phyloP scores from a whole-genome alignment of 2,888 invertebrate genomes.

The Acleris emargana region DNA sequence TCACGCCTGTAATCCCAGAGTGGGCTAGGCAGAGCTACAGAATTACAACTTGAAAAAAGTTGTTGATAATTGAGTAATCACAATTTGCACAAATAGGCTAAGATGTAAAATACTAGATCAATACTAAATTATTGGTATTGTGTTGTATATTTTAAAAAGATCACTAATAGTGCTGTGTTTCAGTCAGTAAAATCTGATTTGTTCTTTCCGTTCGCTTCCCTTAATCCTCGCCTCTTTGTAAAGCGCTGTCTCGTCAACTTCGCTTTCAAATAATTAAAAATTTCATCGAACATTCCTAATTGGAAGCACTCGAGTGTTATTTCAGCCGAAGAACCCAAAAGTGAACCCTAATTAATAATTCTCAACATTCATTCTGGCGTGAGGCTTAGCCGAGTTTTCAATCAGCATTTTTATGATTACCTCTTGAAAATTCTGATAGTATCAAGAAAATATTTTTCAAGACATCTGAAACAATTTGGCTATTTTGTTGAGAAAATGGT shows the following conservation, averaged over 20 bases:
- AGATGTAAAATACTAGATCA: no score
- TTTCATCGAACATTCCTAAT: slow-evolving; percentile 9
- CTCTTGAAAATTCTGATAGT: slow-evolving; percentile 13
- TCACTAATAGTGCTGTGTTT: no score
- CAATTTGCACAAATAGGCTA: no score
- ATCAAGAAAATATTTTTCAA: slow-evolving; percentile 21
- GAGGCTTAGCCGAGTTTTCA: slow-evolving; percentile 17
- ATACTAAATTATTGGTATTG: no score
- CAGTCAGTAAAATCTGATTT: not conserved
- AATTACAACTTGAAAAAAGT: no score
- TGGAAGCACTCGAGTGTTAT: slow-evolving; percentile 16
- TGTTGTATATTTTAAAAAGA: no score
- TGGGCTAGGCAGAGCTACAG: no score
- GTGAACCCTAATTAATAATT: slow-evolving; percentile 11
- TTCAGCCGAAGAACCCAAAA: not conserved
- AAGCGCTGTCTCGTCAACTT: slow-evolving; percentile 11
- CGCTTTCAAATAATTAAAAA: slow-evolving; percentile 18
- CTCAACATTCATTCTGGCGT: slow-evolving; percentile 11
- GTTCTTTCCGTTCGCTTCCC: not conserved
- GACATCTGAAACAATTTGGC: not conserved
- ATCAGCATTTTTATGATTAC: slow-evolving; percentile 28
- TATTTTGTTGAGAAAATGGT: no score
- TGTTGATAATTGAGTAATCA: no score
- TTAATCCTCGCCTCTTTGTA: not conserved
- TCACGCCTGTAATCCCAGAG: no score